phyloP scores from a whole-genome alignment of 1,140 invertebrate genomes.

The Ladona fulva region DNA sequence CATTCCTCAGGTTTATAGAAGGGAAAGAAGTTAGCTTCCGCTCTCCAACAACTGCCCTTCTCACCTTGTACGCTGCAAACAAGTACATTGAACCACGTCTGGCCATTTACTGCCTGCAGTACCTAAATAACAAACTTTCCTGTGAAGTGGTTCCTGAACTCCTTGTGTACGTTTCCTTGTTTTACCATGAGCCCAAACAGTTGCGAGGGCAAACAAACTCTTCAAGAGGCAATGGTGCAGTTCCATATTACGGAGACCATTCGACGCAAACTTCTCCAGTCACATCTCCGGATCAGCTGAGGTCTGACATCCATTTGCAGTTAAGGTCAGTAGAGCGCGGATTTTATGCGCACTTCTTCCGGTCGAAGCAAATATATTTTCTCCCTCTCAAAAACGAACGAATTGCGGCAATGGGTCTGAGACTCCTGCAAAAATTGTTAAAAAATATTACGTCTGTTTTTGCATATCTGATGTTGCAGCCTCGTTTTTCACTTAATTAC shows the following conservation, averaged over 20 bases:
- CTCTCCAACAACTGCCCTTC: neutral
- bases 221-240: neutral
- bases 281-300: neutral
- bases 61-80: neutral
- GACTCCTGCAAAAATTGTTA: no score
- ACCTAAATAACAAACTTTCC: neutral
- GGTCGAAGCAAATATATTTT: no score
- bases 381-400: no score
- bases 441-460: no score
- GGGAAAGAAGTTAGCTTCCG: neutral
- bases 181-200: neutral
- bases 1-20: neutral
- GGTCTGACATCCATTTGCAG: no score
- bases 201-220: neutral
- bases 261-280: neutral
- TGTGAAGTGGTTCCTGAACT: neutral
- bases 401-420: no score
- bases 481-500: no score
- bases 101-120: neutral
- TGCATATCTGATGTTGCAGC: no score
- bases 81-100: neutral
- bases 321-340: no score
- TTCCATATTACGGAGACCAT: neutral
- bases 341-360: no score
- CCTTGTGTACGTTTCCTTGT: neutral